Base-by-base conservation (phyloP, 2,113 vertebrate species). In the Pedionomus torquatus region DNA sequence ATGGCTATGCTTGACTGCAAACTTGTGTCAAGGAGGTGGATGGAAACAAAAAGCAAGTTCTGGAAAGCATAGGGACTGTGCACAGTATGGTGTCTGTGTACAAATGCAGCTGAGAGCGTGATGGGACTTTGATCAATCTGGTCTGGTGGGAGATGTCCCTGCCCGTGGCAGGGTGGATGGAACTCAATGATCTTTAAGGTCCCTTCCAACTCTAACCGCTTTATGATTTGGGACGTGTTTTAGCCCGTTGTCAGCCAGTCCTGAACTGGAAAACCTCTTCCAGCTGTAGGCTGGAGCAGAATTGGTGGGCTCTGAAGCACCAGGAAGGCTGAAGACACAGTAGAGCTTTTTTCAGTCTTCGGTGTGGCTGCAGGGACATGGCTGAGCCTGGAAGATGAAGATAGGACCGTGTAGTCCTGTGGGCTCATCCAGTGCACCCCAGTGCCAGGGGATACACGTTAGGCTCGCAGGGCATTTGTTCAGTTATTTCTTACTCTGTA, bases 401-500 rank as follows among this genome's bases (percentile, higher is more conserved):
- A 13, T 14, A 11, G 76, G 43, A 12, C 58, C 37, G 23, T 3
- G 13, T 31, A 58, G 39, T 41, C 15, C 19, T 17, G 0, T 46
- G 87, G 76, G 28, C 86, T 94, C 83, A 13, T 77, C 76, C 78
- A 48, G 54, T 3, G 37, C 54, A 46, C 30, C 28, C 54, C 75
- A 16, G 26, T 78, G 51, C 65, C 48, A 39, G 46, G n/a, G 78
- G 52, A 58, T 52, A 24, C 7, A 49, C 4, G 1, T 46, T 60
- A 31, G 41, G 37, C 95, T 96, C 30, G 37, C 89, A 94, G 89
- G 89, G 86, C 84, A 89, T 97, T 98, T 97, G 81, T 93, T 95
- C 94, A 88, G 83, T 96, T 95, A 82, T 91, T 97, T 98, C 95
- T 95, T 85, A 69, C 76, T 84, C 96, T 69, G 96, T 98, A 90